phyloP scores from a whole-genome alignment of 2,113 vertebrate species.

The Oenanthe oenanthe region DNA sequence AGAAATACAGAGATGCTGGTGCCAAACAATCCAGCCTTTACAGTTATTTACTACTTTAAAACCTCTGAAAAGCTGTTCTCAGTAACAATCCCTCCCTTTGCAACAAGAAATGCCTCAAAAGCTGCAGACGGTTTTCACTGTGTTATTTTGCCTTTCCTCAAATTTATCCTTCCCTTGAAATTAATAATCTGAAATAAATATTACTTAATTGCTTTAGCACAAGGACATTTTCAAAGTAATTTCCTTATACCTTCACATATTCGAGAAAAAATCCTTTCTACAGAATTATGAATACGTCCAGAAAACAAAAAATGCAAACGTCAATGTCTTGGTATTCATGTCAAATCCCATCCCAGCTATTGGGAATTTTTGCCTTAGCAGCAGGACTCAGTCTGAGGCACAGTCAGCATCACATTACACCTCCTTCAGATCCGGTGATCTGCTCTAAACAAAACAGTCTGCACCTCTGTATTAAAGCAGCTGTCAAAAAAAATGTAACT shows the following conservation, averaged over 20 bases:
- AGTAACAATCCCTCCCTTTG: background rate
- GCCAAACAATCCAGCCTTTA: constrained; percentile 10
- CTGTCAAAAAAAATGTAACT: accelerated
- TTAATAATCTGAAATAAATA: constrained; percentile 30
- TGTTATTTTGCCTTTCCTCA: background rate
- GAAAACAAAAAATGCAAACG: background rate
- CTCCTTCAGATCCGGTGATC: accelerated
- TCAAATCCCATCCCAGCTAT: background rate
- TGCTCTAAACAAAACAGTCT: background rate
- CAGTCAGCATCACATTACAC: background rate
- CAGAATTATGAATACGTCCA: accelerated
- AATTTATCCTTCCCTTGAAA: constrained; percentile 30
- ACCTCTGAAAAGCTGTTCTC: background rate
- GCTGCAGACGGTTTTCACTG: background rate
- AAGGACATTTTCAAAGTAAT: background rate
- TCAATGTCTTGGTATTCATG: background rate
- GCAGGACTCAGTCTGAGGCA: background rate
- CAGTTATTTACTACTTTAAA: constrained; percentile 1
- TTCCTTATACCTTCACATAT: background rate
- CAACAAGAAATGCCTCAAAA: constrained; percentile 26
- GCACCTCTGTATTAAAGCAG: background rate
- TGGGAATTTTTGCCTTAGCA: background rate
- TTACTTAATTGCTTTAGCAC: constrained; percentile 45
- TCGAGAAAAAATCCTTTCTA: background rate
- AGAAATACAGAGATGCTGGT: background rate